These are phyloP conservation scores for Acropora tenuis DNA, from an alignment of 64 coral and sea anemone genomes.

Conservation along the genomic window DNA sequence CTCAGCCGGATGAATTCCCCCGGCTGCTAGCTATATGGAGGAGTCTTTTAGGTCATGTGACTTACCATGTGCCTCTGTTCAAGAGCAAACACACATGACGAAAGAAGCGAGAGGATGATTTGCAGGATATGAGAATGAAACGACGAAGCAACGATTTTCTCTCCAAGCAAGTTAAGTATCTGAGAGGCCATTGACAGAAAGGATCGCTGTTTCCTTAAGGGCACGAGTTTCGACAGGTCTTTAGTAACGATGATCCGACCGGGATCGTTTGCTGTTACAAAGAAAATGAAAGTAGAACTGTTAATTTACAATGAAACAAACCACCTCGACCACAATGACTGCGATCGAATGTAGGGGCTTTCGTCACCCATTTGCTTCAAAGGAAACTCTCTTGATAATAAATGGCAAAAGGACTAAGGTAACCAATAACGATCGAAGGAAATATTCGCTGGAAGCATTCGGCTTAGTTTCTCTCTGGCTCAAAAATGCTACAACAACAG, in stretches of 20 bases:
- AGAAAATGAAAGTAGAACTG: neutral
- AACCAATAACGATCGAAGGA: too few relatives aligned
- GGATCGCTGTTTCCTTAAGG: slow-evolving; percentile 84
- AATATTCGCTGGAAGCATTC: too few relatives aligned
- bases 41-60: too few relatives aligned
- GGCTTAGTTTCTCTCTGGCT: too few relatives aligned
- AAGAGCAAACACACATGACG: slow-evolving; percentile 74
- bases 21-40: too few relatives aligned
- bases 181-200: slow-evolving; percentile 89
- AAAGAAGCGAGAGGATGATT: slow-evolving; percentile 76
- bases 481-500: too few relatives aligned
- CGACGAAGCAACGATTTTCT: neutral
- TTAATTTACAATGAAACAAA: neutral
- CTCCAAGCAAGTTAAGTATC: slow-evolving; percentile 73
- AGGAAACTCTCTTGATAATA: too few relatives aligned
- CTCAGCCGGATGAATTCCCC: too few relatives aligned
- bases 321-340: too few relatives aligned
- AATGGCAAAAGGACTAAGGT: too few relatives aligned
- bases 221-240: slow-evolving; percentile 77
- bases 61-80: slow-evolving; percentile 77
- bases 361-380: too few relatives aligned
- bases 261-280: slow-evolving; percentile 8
- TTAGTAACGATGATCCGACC: slow-evolving; percentile 12
- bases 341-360: too few relatives aligned
- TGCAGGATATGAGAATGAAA: slow-evolving; percentile 82